These are phyloP conservation scores for Eulemur albifrons DNA, from an alignment of 2,797 vertebrate species.

Conservation along the genomic window DNA sequence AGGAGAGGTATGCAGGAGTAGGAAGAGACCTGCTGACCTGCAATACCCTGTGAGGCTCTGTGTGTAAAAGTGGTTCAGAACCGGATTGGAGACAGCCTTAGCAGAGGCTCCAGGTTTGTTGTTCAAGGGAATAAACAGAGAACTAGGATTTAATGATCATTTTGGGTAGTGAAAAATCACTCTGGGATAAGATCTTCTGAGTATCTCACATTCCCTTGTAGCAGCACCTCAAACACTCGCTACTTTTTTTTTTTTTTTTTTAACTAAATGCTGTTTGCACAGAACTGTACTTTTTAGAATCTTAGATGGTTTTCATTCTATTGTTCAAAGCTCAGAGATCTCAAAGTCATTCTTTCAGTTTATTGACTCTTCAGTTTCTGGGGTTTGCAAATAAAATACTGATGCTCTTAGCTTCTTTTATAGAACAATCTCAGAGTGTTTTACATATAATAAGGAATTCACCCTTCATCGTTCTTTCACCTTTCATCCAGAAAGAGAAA, in stretches of 20 bases:
- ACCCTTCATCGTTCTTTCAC: neutral
- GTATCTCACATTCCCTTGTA: neutral
- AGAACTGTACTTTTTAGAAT: neutral
- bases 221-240: neutral
- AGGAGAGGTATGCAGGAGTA: neutral
- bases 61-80: neutral
- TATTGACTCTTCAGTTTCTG: slow-evolving; percentile 28
- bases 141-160: slow-evolving; percentile 14
- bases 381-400: slow-evolving; percentile 37
- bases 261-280: neutral
- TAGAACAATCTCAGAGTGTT: slow-evolving; percentile 41
- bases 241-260: neutral
- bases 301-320: neutral
- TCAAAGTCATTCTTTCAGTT: slow-evolving; percentile 1
- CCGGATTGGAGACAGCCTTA: neutral
- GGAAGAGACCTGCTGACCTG: neutral
- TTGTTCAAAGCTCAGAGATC: neutral
- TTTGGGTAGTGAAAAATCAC: slow-evolving; percentile 28
- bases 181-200: neutral
- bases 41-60: neutral
- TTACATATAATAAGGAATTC: slow-evolving; percentile 2
- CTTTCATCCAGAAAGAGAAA: slow-evolving; percentile 30
- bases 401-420: slow-evolving; percentile 10
- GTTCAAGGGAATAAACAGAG: neutral
- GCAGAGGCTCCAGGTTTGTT: neutral